phyloP scores from a whole-genome alignment of 1,140 invertebrate species.

The Zaprionus ghesquierei region DNA sequence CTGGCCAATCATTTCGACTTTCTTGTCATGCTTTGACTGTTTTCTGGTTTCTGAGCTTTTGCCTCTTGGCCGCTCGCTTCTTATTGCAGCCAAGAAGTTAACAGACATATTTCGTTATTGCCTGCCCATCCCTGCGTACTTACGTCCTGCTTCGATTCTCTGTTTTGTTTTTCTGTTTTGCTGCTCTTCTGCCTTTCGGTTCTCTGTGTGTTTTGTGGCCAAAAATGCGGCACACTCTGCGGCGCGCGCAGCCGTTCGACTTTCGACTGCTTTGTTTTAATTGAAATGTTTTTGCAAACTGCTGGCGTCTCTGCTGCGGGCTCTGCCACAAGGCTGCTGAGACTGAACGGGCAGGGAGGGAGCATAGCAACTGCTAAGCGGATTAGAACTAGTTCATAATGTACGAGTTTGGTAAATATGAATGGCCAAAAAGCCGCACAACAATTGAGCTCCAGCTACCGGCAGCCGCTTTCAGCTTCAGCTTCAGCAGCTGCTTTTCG shows the following conservation, averaged over 20 bases:
- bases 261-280: slow-evolving; percentile 70
- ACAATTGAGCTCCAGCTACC: slow-evolving; percentile 68
- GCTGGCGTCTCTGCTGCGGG: slow-evolving; percentile 23
- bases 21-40: slow-evolving; percentile 15
- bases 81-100: slow-evolving; percentile 16
- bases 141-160: background rate
- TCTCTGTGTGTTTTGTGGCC: slow-evolving; percentile 10
- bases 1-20: slow-evolving; percentile 26
- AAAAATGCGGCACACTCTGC: slow-evolving; percentile 17
- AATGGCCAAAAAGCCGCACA: slow-evolving; percentile 44
- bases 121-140: background rate
- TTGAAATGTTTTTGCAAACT: slow-evolving; percentile 72
- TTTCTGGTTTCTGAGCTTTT: background rate
- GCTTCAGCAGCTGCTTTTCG: slow-evolving; percentile 34
- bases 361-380: slow-evolving; percentile 51
- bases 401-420: slow-evolving; percentile 60
- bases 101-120: slow-evolving; percentile 26
- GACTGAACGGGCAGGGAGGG: no score
- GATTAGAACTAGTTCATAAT: slow-evolving; percentile 75
- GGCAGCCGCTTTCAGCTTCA: slow-evolving; percentile 9
- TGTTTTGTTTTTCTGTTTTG: background rate
- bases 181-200: background rate
- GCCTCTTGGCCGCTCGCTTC: slow-evolving; percentile 3
- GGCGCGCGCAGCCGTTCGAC: slow-evolving; percentile 10
- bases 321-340: slow-evolving; percentile 10